Evolutionary conservation across 1,140 invertebrate genomes (phyloP).

Genomic region (Drosophila takahashii): DNA sequence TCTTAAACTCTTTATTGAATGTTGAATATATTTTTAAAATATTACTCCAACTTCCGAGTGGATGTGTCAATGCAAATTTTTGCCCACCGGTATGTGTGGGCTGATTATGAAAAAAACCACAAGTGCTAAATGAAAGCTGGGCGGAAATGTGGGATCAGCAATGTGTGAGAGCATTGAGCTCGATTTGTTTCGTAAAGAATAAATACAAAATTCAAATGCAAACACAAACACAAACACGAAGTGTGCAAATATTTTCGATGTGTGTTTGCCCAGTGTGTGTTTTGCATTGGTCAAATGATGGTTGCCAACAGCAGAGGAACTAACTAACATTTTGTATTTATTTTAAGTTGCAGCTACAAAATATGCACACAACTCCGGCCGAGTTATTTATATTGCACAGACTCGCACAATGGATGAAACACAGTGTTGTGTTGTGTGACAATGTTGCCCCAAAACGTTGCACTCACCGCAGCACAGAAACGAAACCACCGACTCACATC

Average conservation of each 20-base stretch:
- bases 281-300: conserved; percentile 63
- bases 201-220: conserved; percentile 46
- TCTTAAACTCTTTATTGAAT: neutral
- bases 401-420: conserved; percentile 61
- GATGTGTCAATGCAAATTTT: conserved; percentile 4
- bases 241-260: conserved; percentile 65
- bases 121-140: conserved; percentile 30
- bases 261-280: conserved; percentile 6
- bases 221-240: conserved; percentile 31
- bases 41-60: neutral
- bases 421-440: conserved; percentile 49
- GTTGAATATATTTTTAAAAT: neutral
- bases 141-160: conserved; percentile 15
- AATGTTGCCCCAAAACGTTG: conserved; percentile 57
- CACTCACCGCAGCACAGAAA: conserved; percentile 14
- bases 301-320: conserved; percentile 40
- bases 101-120: conserved; percentile 57
- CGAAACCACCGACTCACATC: conserved; percentile 5
- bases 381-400: conserved; percentile 72
- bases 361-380: conserved; percentile 67
- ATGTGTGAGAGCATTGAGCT: conserved; percentile 55
- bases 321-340: conserved; percentile 70
- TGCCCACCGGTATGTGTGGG: conserved; percentile 36
- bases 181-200: conserved; percentile 66
- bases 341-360: conserved; percentile 74